Evolutionary conservation across 2,797 vertebrate species (phyloP), one percentile per base, ranked within the genome.

Genomic region (Sebastes nivosus): DNA sequence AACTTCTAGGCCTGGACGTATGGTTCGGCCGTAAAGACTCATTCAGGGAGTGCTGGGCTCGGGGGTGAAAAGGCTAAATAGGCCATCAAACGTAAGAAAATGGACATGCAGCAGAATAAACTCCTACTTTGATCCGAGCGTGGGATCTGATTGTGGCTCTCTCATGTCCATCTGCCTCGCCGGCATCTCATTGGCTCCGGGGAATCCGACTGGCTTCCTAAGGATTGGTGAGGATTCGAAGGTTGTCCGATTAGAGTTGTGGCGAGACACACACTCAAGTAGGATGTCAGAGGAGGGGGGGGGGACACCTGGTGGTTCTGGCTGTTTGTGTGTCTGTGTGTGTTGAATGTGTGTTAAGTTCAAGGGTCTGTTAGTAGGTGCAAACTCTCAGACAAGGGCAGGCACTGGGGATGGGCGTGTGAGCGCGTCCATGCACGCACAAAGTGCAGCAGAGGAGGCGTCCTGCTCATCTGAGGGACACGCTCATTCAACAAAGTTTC

Each of bases 91-190:
- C 60, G 81, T 81, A 88, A 90, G 88, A 91, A 92, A 94, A 93
- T 67, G 90, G 93, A 93, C 96, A 96, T 96, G 96, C 96, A 96
- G 94, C 95, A 95, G 91, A 96, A 91, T 93, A 89, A 94, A 95
- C 90, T 96, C 96, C 96, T 96, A 96, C 95, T 96, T 96, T 93
- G 95, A 96, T 96, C 95, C 95, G 83, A 96, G 96, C 93, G 96
- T 95, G 94, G 95, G 95, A 96, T 96, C 96, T 96, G 96, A 96
- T 92, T 96, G 96, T 93, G 95, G 94, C 87, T 96, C 95, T 96
- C 95, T 93, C 94, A 96, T 95, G 95, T 96, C 96, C 96, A 95
- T 96, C 94, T 96, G 96, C 93, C 96, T 95, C 89, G 94, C 93
- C 90, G 95, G 94, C 90, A 95, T 95, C 95, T 96, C 96, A 94